Base-by-base conservation (phyloP, 2,113 vertebrate genomes). In the Bos indicus region DNA sequence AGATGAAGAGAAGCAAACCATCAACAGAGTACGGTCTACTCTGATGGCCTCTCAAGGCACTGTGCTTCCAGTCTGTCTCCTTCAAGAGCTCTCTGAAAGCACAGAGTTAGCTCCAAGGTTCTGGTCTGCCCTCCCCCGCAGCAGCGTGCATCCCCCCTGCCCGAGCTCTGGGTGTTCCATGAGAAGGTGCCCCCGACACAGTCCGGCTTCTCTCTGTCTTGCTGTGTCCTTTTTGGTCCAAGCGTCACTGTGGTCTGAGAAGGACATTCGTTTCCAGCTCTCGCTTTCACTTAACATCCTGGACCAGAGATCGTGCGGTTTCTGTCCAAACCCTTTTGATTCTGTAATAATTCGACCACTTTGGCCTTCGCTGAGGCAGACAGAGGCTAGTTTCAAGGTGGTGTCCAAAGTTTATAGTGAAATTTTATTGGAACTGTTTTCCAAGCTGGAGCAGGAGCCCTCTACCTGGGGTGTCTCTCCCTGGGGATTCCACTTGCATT, bases 151-250 rank as follows among this genome's bases (percentile, higher is more conserved):
- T 51, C 43, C 12, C 7, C 2, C 28, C 57, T 81, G 3, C 2
- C 17, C 23, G 30, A 7, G 2, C 16, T 26, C 6, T 5, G 0
- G 15, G 3, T 19, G 2, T 74, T 46, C 62, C 23, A 3, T 1
- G 43, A 90, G 94, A 90, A 92, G 14, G 7, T 4, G 0, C 0
- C 15, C 0, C 0, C 0, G 4, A 4, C 25, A 2, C 10, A 52
- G 17, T 3, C 48, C 0, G 4, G 3, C 0, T 0, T 26, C 1
- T 19, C 40, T 48, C 28, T 40, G 52, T 3, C 25, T 6, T 26
- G 28, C 46, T 54, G 10, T 26, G 5, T 46, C 14, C 60, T 62
- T 43, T 19, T 21, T 21, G 1, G 13, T 56, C 23, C 30, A 5
- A 71, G 80, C 7, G 30, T 48, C 67, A 43, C 12, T 25, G 0